Conservation (phyloP, 2,888 invertebrate species). For the Blera fallax region DNA sequence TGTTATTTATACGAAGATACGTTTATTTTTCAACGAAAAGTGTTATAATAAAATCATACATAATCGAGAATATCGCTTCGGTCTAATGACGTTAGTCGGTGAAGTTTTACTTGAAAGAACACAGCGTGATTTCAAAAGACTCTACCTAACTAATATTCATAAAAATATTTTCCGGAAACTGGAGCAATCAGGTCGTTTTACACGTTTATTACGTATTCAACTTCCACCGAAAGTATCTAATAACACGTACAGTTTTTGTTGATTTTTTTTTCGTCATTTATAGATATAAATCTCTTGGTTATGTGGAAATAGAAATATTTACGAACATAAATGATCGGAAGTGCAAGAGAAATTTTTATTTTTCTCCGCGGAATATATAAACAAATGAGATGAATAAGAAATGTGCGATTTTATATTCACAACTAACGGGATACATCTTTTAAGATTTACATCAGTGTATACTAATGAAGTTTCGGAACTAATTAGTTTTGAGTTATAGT, state of each 20-base stretch:
- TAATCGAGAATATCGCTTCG: constrained; percentile 47
- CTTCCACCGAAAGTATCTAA: constrained; percentile 8
- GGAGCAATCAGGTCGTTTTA: constrained; percentile 13
- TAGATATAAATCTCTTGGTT: background rate
- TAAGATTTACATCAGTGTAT: background rate
- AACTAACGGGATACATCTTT: constrained; percentile 12
- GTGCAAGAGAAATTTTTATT: constrained; percentile 4
- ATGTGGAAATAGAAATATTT: background rate
- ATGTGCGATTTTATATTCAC: constrained; percentile 16
- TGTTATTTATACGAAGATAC: background rate
- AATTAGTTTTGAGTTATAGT: background rate
- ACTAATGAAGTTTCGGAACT: background rate
- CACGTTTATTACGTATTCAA: constrained; percentile 37
- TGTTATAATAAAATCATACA: background rate
- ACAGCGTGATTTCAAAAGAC: constrained; percentile 14
- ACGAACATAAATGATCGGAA: constrained; percentile 1
- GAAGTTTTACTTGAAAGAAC: constrained; percentile 26
- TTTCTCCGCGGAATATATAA: background rate
- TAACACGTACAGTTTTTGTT: background rate
- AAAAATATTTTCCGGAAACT: constrained; percentile 32
- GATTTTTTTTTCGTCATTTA: background rate
- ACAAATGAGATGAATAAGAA: background rate
- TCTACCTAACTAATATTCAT: background rate
- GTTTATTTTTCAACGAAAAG: background rate
- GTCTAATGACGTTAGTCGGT: constrained; percentile 26